These are phyloP conservation scores for Eulemur rubriventer DNA, from an alignment of 2,797 vertebrate species.

Conservation along the genomic window DNA sequence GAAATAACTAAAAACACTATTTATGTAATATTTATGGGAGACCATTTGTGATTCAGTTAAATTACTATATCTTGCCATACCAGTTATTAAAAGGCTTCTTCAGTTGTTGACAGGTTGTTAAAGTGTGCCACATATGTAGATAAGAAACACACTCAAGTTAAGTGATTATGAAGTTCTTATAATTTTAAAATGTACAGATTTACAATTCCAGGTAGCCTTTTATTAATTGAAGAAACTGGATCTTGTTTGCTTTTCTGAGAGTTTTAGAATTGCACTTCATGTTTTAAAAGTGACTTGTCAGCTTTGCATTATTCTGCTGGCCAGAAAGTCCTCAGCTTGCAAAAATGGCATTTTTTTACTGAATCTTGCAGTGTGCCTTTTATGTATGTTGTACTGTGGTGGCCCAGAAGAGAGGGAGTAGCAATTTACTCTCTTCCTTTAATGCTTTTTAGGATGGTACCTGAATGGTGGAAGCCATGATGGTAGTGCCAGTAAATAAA, in stretches of 20 bases:
- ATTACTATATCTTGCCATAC: background rate
- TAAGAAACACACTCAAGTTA: background rate
- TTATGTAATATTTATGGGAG: conserved; percentile 35
- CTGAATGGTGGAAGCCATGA: background rate
- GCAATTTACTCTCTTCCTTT: background rate
- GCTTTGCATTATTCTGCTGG: conserved; percentile 14
- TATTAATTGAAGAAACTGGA: background rate
- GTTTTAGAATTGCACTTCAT: background rate
- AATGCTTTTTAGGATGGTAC: background rate
- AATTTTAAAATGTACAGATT: background rate
- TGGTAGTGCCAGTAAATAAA: background rate
- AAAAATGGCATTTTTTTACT: background rate
- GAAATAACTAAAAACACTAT: background rate
- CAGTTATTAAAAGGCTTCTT: background rate
- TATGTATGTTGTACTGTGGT: background rate
- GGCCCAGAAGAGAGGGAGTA: background rate
- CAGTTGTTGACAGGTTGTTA: background rate
- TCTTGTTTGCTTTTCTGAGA: conserved; percentile 25
- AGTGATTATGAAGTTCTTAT: background rate
- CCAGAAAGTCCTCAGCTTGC: background rate
- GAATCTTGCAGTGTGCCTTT: background rate
- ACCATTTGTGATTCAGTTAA: background rate
- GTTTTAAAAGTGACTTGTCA: background rate
- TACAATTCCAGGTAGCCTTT: background rate
- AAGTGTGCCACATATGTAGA: background rate